Evolutionary conservation across 2,797 vertebrate species (phyloP).

Genomic region (Periparus ater): DNA sequence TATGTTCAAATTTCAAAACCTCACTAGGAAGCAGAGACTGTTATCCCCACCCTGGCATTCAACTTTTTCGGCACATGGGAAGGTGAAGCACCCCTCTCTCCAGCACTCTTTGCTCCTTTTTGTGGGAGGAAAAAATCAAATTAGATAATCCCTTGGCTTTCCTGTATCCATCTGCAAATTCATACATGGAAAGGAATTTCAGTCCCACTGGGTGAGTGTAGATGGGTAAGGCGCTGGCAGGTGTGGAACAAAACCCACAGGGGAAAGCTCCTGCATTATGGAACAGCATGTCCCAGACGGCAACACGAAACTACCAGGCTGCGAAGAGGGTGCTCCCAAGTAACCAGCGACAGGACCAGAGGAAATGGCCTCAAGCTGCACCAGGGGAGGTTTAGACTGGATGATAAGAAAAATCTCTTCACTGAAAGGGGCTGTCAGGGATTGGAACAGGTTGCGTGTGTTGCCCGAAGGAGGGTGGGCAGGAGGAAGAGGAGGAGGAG

Average conservation of each 20-base stretch:
- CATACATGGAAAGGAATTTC: background rate
- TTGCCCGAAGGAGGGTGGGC: background rate
- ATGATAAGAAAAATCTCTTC: background rate
- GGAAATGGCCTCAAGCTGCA: background rate
- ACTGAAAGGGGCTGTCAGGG: background rate
- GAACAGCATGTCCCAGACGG: rapidly evolving
- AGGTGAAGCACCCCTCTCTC: background rate
- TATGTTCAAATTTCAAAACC: background rate
- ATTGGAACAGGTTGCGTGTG: no score
- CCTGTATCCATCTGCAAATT: background rate
- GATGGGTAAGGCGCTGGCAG: background rate
- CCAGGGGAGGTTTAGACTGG: background rate
- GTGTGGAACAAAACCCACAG: background rate
- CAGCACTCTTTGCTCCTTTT: background rate
- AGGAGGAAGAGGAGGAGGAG: background rate
- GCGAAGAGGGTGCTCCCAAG: background rate
- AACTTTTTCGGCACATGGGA: background rate
- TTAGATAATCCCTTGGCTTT: background rate
- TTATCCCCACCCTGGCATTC: no score
- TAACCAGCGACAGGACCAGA: background rate
- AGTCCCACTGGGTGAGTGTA: no score
- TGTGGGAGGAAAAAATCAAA: background rate
- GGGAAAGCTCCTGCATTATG: rapidly evolving
- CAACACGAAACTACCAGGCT: no score
- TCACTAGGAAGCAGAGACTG: background rate